Evolutionary conservation across 1,140 invertebrate species (phyloP), one percentile per base, ranked within the genome.

Genomic region (Meloidogyne hapla): DNA sequence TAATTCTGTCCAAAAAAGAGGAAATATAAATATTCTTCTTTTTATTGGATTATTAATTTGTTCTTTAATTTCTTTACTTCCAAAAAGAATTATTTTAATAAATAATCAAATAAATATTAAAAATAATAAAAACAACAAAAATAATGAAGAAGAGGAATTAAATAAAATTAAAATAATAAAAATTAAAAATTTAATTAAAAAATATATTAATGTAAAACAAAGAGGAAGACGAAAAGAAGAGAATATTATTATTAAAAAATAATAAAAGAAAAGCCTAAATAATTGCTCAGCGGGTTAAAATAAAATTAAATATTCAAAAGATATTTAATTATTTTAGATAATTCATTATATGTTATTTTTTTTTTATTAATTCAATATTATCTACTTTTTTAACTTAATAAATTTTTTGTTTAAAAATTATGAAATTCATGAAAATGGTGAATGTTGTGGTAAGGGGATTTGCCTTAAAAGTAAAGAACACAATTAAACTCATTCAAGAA

Each of bases 1-100:
- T 63, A 84, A 83, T 61, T 67, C 56, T 33, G 70, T 81, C 23
- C 18, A n/a, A 56, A 56, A 4, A 21, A 56, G 8, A 56, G n/a
- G 18, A 8, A 1, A 6, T n/a, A 48, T 18, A 48, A n/a, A 5
- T 6, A n/a, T 56, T 56, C 18, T 70, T 48, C 38, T 3, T 48
- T 8, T 48, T 48, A 28, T 70, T 70, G 10, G 28, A 48, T 45
- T 48, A 26, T 69, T 48, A 18, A 10, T 42, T 13, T 9, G 23
- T 21, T 23, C 38, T n/a, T 45, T 48, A 69, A 15, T 69, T 33
- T 48, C 13, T 40, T 48, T 42, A 13, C 6, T 70, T 1, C 69
- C 69, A 15, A 70, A 38, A 13, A 26, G 15, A n/a, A 48, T 48
- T 68, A 21, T 21, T 1, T 9, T 21, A 25, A 23, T 25, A 40